Percentiles rank a stretch among this genome's conserved stretches.
phyloP scores from a whole-genome alignment of 2,797 vertebrate genomes.

The Eospalax fontanierii region DNA sequence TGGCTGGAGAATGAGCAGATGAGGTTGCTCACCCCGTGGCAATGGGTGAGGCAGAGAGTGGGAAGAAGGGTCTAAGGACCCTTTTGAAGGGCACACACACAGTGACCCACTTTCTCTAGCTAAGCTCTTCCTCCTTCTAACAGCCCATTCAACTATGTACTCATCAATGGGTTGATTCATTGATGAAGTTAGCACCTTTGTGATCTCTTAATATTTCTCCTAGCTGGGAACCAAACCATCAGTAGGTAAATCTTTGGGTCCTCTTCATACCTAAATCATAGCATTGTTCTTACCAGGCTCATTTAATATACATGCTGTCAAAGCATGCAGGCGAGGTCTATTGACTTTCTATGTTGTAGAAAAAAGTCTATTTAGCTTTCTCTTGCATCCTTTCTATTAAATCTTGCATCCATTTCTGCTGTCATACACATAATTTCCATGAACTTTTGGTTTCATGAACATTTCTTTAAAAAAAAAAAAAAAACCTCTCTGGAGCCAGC shows the following conservation, averaged over 20 bases:
- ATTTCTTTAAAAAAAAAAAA: not conserved
- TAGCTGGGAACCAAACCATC: not conserved
- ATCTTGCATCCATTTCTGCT: conserved; percentile 56
- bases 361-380: conserved; percentile 24
- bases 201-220: not conserved
- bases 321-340: not conserved
- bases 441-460: conserved; percentile 16
- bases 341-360: conserved; percentile 21
- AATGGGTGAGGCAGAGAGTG: not conserved
- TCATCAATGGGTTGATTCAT: not conserved
- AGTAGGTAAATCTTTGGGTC: not conserved
- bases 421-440: not conserved
- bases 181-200: not conserved
- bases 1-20: not conserved
- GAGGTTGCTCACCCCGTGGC: not conserved
- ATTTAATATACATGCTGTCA: not conserved
- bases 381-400: not conserved
- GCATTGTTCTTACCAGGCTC: not conserved
- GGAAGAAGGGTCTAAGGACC: not conserved
- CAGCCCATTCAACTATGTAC: not conserved
- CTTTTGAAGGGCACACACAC: not conserved
- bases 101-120: not conserved
- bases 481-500: not conserved
- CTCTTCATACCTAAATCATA: not conserved
- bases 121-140: not conserved